Base-by-base conservation (phyloP, 1,140 invertebrate species). In the Dufourea novaeangliae region DNA sequence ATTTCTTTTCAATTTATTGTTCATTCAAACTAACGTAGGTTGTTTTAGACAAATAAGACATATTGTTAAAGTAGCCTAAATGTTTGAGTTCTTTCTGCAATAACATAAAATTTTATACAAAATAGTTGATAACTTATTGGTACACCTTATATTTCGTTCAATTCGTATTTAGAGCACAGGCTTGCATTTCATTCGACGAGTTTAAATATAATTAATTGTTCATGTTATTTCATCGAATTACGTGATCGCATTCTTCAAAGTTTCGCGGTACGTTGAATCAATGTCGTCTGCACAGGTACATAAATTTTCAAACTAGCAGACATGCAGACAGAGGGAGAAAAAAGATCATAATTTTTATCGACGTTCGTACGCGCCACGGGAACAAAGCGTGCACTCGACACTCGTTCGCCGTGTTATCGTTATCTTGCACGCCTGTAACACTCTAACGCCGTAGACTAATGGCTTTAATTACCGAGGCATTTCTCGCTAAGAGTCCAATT, bases 401-500 rank as follows among this genome's bases (percentile, higher is more conserved):
- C 59, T 46, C 29, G 41, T 56, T n/a, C 27, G 5, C 57, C 12
- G 11, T 52, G 64, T 32, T 80, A 70, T 82, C 70, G 44, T 39
- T 76, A 54, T 27, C 63, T 46, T 39, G 59, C 73, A 50, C 27
- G 32, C 56, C 11, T 39, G 69, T 50, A 41, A 61, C 59, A 46
- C 67, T 68, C 29, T 67, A 86, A 79, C 85, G 59, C 70, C 67
- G 78, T 69, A 57, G 83, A 85, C 86, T 78, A 83, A 88, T 88
- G 78, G 77, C 78, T 86, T 87, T 88, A 88, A 88, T 88, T 88
- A 87, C 78, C 67, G 39, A n/a, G 77, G 62, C 76, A 68, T 86
- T 86, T 83, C 69, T 75, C 64, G 63, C 75, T 87, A 87, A 87
- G 84, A 82, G 83, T 69, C 72, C 80, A 88, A 88, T 88, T 87